phyloP scores from a whole-genome alignment of 37 sponge, comb jelly and placozoan genomes.

The Cliona cf. orientalis region DNA sequence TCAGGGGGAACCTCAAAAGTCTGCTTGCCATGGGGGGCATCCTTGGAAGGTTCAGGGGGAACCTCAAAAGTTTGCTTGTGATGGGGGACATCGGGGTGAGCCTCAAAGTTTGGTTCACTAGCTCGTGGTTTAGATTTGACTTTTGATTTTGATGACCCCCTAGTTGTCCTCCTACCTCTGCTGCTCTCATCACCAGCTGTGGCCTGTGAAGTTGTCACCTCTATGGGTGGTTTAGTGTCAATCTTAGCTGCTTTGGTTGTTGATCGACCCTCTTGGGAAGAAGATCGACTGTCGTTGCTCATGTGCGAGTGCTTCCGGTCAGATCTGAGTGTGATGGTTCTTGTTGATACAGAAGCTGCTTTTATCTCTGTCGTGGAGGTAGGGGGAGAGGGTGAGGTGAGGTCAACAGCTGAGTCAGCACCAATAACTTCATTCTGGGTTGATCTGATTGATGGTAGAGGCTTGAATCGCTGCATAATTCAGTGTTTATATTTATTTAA shows the following conservation, averaged over 20 bases:
- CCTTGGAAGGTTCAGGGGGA: not conserved
- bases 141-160: not conserved
- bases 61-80: too few species aligned
- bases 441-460: conserved; percentile 34
- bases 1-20: not conserved
- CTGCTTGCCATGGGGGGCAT: not conserved
- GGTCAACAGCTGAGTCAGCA: conserved; percentile 5
- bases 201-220: not conserved
- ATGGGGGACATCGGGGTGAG: too few species aligned
- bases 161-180: not conserved
- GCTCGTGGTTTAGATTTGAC: not conserved
- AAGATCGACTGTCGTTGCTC: not conserved
- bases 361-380: not conserved
- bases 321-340: too few species aligned
- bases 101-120: too few species aligned
- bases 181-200: not conserved
- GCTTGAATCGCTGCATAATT: conserved; percentile 11
- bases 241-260: not conserved
- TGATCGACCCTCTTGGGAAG: not conserved
- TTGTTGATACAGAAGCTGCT: too few species aligned
- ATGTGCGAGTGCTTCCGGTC: not conserved
- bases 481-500: not conserved
- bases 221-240: not conserved
- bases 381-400: not conserved
- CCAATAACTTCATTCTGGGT: not conserved